Evolutionary conservation across 2,888 invertebrate species (phyloP).

Genomic region (Steinernema carpocapsae): DNA sequence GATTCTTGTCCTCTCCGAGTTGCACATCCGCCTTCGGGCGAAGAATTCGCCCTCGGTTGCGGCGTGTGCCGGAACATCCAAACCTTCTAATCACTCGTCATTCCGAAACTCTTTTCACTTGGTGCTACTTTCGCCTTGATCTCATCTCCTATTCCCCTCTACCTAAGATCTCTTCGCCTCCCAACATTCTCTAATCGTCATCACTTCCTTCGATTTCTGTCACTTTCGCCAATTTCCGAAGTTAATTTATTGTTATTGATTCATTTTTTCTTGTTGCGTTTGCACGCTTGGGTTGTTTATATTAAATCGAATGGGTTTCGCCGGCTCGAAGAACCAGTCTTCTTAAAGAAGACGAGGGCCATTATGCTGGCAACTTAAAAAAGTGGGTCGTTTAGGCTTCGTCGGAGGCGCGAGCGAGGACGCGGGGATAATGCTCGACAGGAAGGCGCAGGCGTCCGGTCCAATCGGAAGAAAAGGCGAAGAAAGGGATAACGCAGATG

Average conservation of each 20-base stretch:
- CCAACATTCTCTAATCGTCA: neutral
- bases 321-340: neutral
- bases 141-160: neutral
- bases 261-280: conserved; percentile 19
- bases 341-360: neutral
- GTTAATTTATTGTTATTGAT: conserved; percentile 26
- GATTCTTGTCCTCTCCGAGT: conserved; percentile 86
- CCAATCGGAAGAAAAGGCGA: neutral
- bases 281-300: conserved; percentile 21
- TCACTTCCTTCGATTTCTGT: neutral
- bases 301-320: neutral
- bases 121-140: conserved; percentile 21
- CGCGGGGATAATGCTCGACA: neutral
- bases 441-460: neutral
- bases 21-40: conserved; percentile 93
- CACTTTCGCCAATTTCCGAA: conserved; percentile 13
- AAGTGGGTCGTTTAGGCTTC: neutral
- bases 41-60: conserved; percentile 96
- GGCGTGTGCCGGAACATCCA: conserved; percentile 94
- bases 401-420: neutral
- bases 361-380: conserved; percentile 2
- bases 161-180: neutral
- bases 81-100: conserved; percentile 76
- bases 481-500: neutral
- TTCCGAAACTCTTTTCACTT: conserved; percentile 12